A percentile compares a stretch with the other conserved stretches of the same genome.
Conservation (phyloP, 2,888 invertebrate genomes). For the Pachymerium ferrugineum region DNA sequence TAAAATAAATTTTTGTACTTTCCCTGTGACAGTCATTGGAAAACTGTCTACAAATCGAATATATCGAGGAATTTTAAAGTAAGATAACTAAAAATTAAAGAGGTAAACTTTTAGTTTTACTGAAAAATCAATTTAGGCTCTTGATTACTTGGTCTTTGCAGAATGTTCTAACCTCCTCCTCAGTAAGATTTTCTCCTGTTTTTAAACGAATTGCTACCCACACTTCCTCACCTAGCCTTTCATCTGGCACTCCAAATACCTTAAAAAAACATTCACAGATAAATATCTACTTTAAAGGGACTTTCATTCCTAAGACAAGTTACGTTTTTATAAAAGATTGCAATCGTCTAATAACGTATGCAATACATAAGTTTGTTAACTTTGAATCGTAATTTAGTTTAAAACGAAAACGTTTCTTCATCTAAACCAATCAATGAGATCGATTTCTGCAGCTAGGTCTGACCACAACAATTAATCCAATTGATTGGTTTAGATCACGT, state of each 20-base stretch:
- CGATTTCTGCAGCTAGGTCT: too few species aligned
- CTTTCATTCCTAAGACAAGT: too few species aligned
- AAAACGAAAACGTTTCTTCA: too few species aligned
- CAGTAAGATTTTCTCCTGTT: background rate
- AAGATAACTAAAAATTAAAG: conserved; percentile 57
- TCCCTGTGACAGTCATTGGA: conserved; percentile 77
- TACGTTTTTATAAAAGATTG: too few species aligned
- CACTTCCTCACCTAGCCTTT: background rate
- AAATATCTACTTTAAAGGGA: too few species aligned
- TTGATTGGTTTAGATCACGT: too few species aligned
- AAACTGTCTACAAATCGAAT: conserved; percentile 62
- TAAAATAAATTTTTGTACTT: conserved; percentile 68
- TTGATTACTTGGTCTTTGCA: background rate
- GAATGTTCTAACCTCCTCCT: background rate
- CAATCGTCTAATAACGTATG: too few species aligned
- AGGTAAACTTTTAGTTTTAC: background rate
- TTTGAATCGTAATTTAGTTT: too few species aligned
- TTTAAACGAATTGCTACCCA: background rate
- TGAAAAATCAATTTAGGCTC: background rate
- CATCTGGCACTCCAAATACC: background rate
- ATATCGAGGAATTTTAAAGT: conserved; percentile 74
- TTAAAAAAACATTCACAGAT: background rate
- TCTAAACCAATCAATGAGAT: too few species aligned
- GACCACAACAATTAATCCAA: too few species aligned
- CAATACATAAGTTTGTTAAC: too few species aligned